Evolutionary conservation across 2,888 invertebrate genomes (phyloP).

Genomic region (Cerastoderma edule): DNA sequence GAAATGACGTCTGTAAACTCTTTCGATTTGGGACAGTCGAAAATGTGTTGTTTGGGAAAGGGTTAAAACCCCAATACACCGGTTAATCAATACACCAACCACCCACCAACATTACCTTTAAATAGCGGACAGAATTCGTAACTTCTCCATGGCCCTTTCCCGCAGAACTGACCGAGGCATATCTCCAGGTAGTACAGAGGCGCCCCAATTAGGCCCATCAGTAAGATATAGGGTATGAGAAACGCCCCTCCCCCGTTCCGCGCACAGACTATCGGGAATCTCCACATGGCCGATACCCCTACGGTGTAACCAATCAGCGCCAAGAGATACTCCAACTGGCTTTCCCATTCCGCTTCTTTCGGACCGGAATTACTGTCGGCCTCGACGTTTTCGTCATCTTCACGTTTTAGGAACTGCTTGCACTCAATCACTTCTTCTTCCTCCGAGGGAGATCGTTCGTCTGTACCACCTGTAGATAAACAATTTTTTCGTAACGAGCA

Average conservation of each 20-base stretch:
- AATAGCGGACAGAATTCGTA: slow-evolving; percentile 40
- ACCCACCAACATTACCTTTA: no score
- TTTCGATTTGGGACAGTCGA: no score
- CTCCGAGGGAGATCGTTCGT: background rate
- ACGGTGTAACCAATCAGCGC: slow-evolving; percentile 36
- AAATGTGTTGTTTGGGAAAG: no score
- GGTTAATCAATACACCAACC: no score
- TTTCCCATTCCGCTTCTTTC: slow-evolving; percentile 24
- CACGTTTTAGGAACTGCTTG: background rate
- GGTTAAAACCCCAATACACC: no score
- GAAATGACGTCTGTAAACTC: no score
- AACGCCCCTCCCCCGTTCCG: slow-evolving; percentile 41
- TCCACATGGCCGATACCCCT: slow-evolving; percentile 32
- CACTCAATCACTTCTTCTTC: slow-evolving; percentile 10
- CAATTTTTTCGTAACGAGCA: background rate
- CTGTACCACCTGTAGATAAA: background rate
- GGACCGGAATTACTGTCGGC: background rate
- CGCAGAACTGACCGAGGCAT: slow-evolving; percentile 39
- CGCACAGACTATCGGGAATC: slow-evolving; percentile 34
- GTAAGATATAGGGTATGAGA: slow-evolving; percentile 40
- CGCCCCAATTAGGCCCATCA: slow-evolving; percentile 32
- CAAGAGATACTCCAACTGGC: slow-evolving; percentile 27
- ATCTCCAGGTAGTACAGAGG: slow-evolving; percentile 46
- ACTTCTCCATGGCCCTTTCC: slow-evolving; percentile 27
- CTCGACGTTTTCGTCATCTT: background rate